phyloP scores from a whole-genome alignment of 2,113 vertebrate genomes.

The Gracilinanus agilis region DNA sequence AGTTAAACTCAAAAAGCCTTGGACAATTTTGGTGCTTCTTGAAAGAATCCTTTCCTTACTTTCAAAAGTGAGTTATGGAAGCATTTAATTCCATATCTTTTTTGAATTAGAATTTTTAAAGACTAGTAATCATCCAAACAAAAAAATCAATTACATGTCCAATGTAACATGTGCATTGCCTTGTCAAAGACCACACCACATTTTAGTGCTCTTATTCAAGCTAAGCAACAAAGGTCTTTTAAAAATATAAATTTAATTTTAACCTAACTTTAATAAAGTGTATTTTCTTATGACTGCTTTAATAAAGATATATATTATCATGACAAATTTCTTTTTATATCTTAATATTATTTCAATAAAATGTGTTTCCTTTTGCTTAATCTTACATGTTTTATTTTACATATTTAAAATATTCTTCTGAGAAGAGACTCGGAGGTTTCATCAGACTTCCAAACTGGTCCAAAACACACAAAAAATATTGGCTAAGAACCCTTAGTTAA shows the following conservation, averaged over 20 bases:
- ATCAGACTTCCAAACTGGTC: neutral
- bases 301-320: neutral
- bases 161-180: neutral
- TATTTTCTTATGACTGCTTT: neutral
- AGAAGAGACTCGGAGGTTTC: neutral
- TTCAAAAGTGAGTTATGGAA: neutral
- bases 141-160: neutral
- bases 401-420: neutral
- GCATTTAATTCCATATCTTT: neutral
- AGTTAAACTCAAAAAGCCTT: neutral
- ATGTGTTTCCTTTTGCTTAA: neutral
- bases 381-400: neutral
- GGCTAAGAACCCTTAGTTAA: neutral
- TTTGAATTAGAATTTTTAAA: neutral
- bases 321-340: neutral
- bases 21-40: neutral
- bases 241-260: neutral
- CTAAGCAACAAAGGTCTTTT: neutral
- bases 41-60: neutral
- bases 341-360: neutral
- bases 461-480: neutral
- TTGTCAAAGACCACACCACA: neutral
- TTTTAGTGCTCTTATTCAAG: neutral
- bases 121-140: neutral
- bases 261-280: neutral